Conservation (phyloP, 2,888 invertebrate species). For the Hirudinaria manillensis region DNA sequence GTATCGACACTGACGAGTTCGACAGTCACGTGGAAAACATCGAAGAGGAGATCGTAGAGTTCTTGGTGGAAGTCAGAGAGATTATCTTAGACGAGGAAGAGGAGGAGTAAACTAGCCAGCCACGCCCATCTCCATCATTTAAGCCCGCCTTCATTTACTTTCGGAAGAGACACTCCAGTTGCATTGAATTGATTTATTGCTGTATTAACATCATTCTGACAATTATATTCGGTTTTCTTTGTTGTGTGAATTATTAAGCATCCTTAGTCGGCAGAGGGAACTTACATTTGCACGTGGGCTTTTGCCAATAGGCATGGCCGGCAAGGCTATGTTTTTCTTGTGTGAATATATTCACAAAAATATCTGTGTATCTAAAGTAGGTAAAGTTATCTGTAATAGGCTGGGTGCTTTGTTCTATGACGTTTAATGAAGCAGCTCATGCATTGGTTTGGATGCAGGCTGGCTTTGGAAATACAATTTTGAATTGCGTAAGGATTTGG, state of each 20-base stretch:
- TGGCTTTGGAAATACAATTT: no score
- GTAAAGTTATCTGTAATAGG: no score
- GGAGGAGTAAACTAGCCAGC: conserved; percentile 39
- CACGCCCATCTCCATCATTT: background rate
- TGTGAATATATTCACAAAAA: no score
- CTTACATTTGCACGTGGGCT: no score
- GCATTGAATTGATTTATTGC: conserved; percentile 61
- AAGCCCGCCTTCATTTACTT: background rate
- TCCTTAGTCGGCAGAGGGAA: conserved; percentile 37
- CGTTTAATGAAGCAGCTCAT: no score
- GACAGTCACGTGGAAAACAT: conserved; percentile 74
- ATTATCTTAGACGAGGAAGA: conserved; percentile 55
- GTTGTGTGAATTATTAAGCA: conserved; percentile 70
- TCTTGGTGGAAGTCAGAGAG: conserved; percentile 89
- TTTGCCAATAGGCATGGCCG: no score
- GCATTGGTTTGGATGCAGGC: no score
- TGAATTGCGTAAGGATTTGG: no score
- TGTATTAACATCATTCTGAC: conserved; percentile 65
- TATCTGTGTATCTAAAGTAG: no score
- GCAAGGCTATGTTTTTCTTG: no score
- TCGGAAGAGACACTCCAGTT: background rate
- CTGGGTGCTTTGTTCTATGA: no score
- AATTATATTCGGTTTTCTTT: conserved; percentile 70
- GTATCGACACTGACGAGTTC: conserved; percentile 85
- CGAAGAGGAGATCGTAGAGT: conserved; percentile 91